phyloP scores from a whole-genome alignment of 2,888 invertebrate species.

The Sialis lutaria region DNA sequence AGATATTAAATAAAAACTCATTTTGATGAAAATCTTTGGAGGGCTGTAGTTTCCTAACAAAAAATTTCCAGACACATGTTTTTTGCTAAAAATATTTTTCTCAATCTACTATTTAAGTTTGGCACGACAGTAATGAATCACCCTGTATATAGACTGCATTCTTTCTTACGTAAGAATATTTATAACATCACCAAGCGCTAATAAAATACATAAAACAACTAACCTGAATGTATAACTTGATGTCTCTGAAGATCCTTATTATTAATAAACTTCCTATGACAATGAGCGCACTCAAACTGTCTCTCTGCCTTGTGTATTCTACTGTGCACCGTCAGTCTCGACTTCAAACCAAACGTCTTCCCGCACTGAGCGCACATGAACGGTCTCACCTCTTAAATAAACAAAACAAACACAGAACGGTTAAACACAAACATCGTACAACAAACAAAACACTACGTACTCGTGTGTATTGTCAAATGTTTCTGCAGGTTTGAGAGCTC shows the following conservation, averaged over 20 bases:
- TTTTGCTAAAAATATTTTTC: no score
- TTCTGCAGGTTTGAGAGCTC: slow-evolving; percentile 51
- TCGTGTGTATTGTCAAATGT: slow-evolving; percentile 40
- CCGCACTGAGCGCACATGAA: slow-evolving; percentile 41
- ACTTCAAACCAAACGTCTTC: slow-evolving; percentile 38
- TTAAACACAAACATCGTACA: not conserved
- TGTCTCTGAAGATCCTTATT: slow-evolving; percentile 53
- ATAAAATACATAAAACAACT: slow-evolving; percentile 10
- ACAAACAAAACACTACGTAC: slow-evolving; percentile 15
- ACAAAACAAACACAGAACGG: no score
- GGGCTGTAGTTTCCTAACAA: no score
- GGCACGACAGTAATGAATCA: no score
- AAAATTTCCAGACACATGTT: no score
- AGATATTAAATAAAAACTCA: no score
- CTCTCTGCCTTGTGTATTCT: slow-evolving; percentile 32
- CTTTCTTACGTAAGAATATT: not conserved
- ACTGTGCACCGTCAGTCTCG: slow-evolving; percentile 37
- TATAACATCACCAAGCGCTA: not conserved
- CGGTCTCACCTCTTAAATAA: slow-evolving; percentile 27
- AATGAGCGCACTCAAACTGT: slow-evolving; percentile 42
- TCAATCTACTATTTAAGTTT: no score
- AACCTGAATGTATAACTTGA: slow-evolving; percentile 49
- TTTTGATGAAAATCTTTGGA: no score
- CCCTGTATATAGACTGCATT: slow-evolving; percentile 2
- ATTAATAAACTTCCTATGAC: slow-evolving; percentile 47